phyloP scores from a whole-genome alignment of 2,888 invertebrate species.

The Neoaliturus tenellus region DNA sequence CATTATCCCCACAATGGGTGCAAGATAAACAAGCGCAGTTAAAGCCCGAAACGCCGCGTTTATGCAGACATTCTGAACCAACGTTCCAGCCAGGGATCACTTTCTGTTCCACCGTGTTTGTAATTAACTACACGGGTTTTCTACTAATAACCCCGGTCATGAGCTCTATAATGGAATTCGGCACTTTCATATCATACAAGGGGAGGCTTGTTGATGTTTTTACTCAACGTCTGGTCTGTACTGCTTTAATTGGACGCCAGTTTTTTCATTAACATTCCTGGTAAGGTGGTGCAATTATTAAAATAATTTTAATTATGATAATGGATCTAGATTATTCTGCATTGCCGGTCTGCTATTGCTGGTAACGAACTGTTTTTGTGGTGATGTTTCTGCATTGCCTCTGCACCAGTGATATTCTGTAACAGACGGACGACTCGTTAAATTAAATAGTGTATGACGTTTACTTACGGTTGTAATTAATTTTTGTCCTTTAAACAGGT shows the following conservation, averaged over 20 bases:
- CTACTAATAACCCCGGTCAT: neutral
- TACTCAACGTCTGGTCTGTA: neutral
- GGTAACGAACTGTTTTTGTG: neutral
- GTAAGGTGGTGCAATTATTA: neutral
- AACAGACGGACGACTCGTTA: too few relatives aligned
- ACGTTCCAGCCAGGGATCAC: neutral
- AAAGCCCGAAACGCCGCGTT: conserved; percentile 28
- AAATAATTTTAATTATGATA: neutral
- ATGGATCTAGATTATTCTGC: neutral
- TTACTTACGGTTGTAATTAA: too few relatives aligned
- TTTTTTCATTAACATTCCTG: neutral
- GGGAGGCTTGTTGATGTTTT: neutral
- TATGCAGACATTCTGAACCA: conserved; percentile 21
- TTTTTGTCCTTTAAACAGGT: too few relatives aligned
- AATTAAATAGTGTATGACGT: too few relatives aligned
- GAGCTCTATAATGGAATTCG: neutral
- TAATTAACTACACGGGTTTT: conserved; percentile 33
- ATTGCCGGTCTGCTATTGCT: neutral
- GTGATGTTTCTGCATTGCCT: neutral
- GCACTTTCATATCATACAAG: neutral
- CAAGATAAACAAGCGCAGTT: conserved; percentile 39
- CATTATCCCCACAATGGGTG: neutral
- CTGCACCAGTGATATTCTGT: too few relatives aligned
- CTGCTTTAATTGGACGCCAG: neutral
- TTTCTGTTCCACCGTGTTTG: conserved; percentile 11